phyloP scores from a whole-genome alignment of 2,797 vertebrate genomes.

The Taeniopygia guttata region DNA sequence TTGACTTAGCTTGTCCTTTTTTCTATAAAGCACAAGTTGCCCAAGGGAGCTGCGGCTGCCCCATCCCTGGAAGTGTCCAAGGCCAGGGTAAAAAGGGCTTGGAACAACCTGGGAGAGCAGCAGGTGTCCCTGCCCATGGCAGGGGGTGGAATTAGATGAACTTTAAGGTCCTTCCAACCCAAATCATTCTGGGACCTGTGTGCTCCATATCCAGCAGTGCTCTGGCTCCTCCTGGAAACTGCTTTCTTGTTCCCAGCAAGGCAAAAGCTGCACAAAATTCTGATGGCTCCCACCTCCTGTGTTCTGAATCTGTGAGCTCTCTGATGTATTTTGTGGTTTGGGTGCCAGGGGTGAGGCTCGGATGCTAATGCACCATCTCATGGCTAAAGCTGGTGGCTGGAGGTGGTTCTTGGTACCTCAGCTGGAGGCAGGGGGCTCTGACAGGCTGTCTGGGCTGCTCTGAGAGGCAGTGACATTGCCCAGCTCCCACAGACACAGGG shows the following conservation, averaged over 20 bases:
- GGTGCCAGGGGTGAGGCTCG: not conserved
- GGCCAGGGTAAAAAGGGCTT: rapidly evolving
- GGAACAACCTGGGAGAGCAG: not conserved
- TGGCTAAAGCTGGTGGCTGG: not conserved
- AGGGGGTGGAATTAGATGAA: not conserved
- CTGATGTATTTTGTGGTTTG: not conserved
- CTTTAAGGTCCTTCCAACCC: not conserved
- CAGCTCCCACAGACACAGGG: not conserved
- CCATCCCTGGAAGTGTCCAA: not conserved
- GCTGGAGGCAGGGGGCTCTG: not conserved
- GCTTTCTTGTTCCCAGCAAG: not conserved
- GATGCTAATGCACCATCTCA: rapidly evolving
- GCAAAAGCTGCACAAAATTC: not conserved
- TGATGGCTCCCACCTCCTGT: not conserved
- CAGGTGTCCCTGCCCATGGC: not conserved
- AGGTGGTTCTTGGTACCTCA: not conserved
- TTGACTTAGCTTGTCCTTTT: not conserved
- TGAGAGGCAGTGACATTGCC: not conserved
- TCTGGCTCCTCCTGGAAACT: not conserved
- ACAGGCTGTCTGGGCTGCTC: not conserved
- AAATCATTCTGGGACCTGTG: not conserved
- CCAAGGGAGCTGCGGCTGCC: not conserved
- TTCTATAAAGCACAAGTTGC: not conserved
- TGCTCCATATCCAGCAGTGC: not conserved
- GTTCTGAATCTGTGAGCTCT: not conserved